phyloP scores from a whole-genome alignment of 2,797 vertebrate genomes.

The Darevskia mixta region DNA sequence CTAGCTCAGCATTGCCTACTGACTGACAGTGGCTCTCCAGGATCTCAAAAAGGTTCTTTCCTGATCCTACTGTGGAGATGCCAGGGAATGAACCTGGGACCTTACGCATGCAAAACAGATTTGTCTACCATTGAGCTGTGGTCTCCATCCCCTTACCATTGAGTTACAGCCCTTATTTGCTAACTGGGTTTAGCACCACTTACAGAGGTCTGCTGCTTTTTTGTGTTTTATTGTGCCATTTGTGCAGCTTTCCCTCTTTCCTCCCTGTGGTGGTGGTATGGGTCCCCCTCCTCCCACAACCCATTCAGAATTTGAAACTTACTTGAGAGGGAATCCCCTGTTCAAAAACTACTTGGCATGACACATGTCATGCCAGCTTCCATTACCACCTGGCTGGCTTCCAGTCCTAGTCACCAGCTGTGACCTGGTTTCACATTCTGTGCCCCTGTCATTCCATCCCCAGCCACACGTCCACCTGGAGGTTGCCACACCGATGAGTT shows the following conservation, averaged over 20 bases:
- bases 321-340: background rate
- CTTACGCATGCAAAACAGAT: no score
- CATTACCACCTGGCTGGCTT: background rate
- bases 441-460: background rate
- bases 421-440: background rate
- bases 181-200: background rate
- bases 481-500: constrained; percentile 96
- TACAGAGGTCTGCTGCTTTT: background rate
- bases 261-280: no score
- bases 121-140: no score
- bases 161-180: no score
- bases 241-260: background rate
- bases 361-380: background rate
- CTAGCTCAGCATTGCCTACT: no score
- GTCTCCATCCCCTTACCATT: no score
- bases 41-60: no score
- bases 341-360: background rate
- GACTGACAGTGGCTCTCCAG: no score
- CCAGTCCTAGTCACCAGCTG: background rate
- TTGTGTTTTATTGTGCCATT: no score
- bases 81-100: no score
- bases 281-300: background rate
- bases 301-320: background rate
- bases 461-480: constrained; percentile 94
- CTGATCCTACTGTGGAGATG: no score